phyloP scores from a whole-genome alignment of 2,888 invertebrate genomes.

The Apeira syringaria region DNA sequence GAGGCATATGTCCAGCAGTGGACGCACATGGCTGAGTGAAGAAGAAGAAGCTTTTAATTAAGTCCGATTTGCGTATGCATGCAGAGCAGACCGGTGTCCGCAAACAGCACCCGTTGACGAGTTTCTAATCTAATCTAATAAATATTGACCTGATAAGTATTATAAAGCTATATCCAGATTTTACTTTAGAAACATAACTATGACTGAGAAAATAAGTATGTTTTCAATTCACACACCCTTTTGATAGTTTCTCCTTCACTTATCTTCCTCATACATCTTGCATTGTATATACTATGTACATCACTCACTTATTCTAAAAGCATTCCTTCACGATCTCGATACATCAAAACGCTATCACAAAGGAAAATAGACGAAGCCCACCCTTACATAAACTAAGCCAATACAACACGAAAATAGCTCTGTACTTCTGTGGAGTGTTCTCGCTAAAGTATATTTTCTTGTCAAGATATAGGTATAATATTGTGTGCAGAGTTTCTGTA shows the following conservation, averaged over 20 bases:
- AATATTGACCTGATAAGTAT: too few relatives aligned
- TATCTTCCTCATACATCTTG: slow-evolving; percentile 2
- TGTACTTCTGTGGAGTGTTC: slow-evolving; percentile 21
- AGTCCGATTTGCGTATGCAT: too few relatives aligned
- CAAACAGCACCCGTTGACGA: too few relatives aligned
- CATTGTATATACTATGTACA: slow-evolving; percentile 9
- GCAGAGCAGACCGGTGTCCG: too few relatives aligned
- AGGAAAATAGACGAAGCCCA: slow-evolving; percentile 29
- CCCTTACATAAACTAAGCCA: slow-evolving; percentile 28
- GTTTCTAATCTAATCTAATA: too few relatives aligned
- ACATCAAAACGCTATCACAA: slow-evolving; percentile 32
- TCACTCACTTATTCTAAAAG: slow-evolving; percentile 29
- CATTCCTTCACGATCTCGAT: slow-evolving; percentile 29
- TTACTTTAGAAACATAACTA: too few relatives aligned
- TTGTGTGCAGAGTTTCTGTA: slow-evolving; percentile 21
- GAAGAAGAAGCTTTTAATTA: too few relatives aligned
- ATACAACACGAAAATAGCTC: slow-evolving; percentile 24
- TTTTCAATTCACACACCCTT: slow-evolving; percentile 5
- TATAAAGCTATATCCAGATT: too few relatives aligned
- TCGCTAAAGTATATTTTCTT: slow-evolving; percentile 23
- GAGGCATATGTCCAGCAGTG: too few relatives aligned
- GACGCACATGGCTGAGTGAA: too few relatives aligned
- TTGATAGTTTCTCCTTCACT: neutral
- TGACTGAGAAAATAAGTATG: neutral
- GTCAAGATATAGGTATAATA: slow-evolving; percentile 21